phyloP scores from a whole-genome alignment of 2,797 vertebrate species.

The Spinus pinus region DNA sequence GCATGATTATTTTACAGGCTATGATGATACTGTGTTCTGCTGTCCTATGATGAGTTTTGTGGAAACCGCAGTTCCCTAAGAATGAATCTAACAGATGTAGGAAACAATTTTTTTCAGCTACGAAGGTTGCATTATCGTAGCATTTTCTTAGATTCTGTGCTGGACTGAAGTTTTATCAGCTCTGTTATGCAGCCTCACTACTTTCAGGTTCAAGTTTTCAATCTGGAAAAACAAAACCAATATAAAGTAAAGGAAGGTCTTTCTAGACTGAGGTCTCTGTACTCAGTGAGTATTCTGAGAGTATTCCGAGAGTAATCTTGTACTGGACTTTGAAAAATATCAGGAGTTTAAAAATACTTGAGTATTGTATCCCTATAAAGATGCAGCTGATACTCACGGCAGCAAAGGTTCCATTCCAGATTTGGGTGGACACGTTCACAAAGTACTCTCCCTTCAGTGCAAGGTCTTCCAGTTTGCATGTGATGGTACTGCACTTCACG shows the following conservation, averaged over 20 bases:
- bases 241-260: not conserved
- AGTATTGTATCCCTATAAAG: not conserved
- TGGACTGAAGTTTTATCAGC: not conserved
- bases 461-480: conserved; percentile 83
- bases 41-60: not conserved
- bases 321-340: not conserved
- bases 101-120: not conserved
- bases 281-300: not conserved
- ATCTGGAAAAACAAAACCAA: not conserved
- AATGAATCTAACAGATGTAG: not conserved
- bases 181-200: not conserved
- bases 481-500: conserved; percentile 76
- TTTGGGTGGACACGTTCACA: conserved; percentile 84
- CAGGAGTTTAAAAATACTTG: not conserved
- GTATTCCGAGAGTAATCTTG: not conserved
- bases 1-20: not conserved
- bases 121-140: not conserved
- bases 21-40: not conserved
- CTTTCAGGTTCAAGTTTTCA: not conserved
- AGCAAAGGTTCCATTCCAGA: conserved; percentile 88
- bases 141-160: not conserved
- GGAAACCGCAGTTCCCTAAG: not conserved
- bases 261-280: not conserved
- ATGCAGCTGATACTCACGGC: conserved; percentile 74
- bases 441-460: conserved; percentile 77